These are phyloP conservation scores for Centropristis striata DNA, from an alignment of 2,113 vertebrate species.

Conservation along the genomic window DNA sequence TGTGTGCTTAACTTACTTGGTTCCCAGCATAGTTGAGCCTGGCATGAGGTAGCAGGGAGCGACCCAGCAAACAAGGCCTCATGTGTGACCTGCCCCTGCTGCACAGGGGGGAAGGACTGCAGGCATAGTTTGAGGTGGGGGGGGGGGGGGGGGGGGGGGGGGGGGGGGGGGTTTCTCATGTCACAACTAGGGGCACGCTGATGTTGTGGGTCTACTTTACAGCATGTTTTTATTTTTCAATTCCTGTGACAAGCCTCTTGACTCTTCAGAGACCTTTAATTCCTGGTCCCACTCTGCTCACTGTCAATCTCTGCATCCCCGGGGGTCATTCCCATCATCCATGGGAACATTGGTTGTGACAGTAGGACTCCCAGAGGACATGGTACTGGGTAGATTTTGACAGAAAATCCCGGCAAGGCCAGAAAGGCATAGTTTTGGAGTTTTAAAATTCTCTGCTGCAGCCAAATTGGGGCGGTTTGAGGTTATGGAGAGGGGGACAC, in stretches of 20 bases:
- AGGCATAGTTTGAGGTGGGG: slow-evolving; percentile 53
- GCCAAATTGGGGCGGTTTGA: slow-evolving; percentile 27
- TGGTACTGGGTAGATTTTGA: slow-evolving; percentile 42
- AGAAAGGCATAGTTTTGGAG: slow-evolving; percentile 49
- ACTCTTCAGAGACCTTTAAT: slow-evolving; percentile 74
- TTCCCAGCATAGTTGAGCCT: slow-evolving; percentile 75
- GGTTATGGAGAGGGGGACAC: background rate
- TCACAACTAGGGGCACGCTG: slow-evolving; percentile 57
- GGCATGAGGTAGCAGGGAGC: slow-evolving; percentile 61
- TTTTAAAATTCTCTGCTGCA: slow-evolving; percentile 21
- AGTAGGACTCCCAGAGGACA: slow-evolving; percentile 49
- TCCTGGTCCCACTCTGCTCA: slow-evolving; percentile 65
- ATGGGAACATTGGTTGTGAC: slow-evolving; percentile 79
- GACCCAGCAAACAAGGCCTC: slow-evolving; percentile 55
- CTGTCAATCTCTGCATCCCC: slow-evolving; percentile 73
- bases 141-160: slow-evolving; percentile 63
- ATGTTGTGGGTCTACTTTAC: slow-evolving; percentile 67
- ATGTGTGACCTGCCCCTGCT: slow-evolving; percentile 55
- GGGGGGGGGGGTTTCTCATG: slow-evolving; percentile 72
- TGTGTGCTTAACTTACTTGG: slow-evolving; percentile 54
- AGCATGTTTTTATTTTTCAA: slow-evolving; percentile 67
- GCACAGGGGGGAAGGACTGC: slow-evolving; percentile 53
- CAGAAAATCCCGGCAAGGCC: slow-evolving; percentile 20
- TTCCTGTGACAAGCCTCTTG: slow-evolving; percentile 61
- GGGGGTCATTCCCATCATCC: slow-evolving; percentile 70